Evolutionary conservation across 2,797 vertebrate genomes (phyloP).

Genomic region (Tragopan temminckii): DNA sequence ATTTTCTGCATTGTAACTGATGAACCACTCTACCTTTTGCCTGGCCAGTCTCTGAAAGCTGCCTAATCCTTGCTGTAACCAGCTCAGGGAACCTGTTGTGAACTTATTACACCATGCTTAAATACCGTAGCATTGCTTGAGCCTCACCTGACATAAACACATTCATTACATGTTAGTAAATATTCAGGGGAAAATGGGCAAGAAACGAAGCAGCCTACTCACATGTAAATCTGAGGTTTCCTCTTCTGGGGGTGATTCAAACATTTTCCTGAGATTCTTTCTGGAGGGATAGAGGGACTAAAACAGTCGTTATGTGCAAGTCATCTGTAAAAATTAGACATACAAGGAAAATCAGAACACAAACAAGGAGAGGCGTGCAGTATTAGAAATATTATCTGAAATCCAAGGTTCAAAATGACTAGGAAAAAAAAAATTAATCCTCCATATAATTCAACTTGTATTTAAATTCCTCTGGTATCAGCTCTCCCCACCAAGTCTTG

Average conservation of each 20-base stretch:
- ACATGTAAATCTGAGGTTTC: neutral
- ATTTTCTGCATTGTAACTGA: neutral
- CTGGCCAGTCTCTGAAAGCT: neutral
- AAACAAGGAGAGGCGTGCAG: neutral
- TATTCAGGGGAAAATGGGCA: neutral
- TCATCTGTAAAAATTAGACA: neutral
- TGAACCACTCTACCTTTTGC: neutral
- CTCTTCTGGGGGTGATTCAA: neutral
- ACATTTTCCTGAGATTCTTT: neutral
- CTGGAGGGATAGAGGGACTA: neutral
- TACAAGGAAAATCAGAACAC: neutral
- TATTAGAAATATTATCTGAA: neutral
- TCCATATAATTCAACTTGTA: neutral
- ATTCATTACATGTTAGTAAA: neutral
- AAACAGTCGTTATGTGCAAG: neutral
- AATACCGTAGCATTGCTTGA: neutral
- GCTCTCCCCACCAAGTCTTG: constrained; percentile 50
- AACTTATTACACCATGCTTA: neutral
- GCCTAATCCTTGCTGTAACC: neutral
- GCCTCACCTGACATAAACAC: neutral
- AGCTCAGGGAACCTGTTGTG: neutral
- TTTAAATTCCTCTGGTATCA: constrained; percentile 34
- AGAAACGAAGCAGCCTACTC: neutral
- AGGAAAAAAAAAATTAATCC: neutral
- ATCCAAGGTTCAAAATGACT: neutral